Percentiles rank a stretch among this genome's conserved stretches.
Evolutionary conservation across 2,113 vertebrate species (phyloP).

Genomic region (Ptyas mucosa): DNA sequence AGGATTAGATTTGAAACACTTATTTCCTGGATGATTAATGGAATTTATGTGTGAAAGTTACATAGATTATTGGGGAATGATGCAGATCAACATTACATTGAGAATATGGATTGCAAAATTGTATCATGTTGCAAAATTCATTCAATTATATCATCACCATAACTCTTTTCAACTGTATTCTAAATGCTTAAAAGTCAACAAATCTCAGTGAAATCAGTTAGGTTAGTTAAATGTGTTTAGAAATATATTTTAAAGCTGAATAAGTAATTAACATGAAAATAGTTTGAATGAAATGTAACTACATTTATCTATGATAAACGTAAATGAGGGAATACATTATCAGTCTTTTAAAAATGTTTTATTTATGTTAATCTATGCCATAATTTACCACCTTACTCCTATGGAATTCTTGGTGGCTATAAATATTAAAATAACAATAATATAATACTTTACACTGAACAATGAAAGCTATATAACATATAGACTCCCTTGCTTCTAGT

Average conservation of each 20-base stretch:
- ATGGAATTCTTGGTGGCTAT: background rate
- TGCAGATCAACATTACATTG: background rate
- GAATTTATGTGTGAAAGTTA: background rate
- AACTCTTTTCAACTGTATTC: background rate
- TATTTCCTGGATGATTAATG: background rate
- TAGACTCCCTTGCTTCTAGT: background rate
- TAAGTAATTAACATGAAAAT: background rate
- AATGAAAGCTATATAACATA: background rate
- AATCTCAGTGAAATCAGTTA: background rate
- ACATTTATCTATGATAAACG: background rate
- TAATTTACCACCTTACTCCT: background rate
- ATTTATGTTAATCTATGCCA: background rate
- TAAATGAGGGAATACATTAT: background rate
- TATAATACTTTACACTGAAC: background rate
- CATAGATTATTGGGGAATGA: background rate
- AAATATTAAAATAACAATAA: background rate
- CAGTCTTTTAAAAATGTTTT: background rate
- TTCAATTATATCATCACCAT: background rate
- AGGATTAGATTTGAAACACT: background rate
- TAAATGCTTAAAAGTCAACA: background rate
- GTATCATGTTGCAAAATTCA: background rate
- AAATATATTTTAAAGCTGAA: background rate
- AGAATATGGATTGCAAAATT: background rate
- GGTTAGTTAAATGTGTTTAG: background rate
- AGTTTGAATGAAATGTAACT: background rate